phyloP scores from a whole-genome alignment of 2,113 vertebrate species.

The Anolis carolinensis region DNA sequence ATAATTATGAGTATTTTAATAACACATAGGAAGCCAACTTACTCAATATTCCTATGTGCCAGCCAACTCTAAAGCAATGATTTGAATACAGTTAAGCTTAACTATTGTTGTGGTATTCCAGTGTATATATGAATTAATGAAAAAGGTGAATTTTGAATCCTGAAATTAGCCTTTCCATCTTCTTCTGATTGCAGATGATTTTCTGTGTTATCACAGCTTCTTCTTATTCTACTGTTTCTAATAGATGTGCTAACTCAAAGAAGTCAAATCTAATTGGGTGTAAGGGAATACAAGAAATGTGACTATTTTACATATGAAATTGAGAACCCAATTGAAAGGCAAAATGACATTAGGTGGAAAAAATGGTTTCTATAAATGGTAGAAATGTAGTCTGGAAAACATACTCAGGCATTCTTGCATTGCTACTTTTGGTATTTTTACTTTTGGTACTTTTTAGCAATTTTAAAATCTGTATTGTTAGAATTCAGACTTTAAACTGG shows the following conservation, averaged over 20 bases:
- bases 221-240: neutral
- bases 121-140: neutral
- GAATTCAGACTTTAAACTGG: too few species aligned
- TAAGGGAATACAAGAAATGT: neutral
- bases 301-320: neutral
- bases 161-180: conserved; percentile 9
- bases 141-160: conserved; percentile 16
- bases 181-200: conserved; percentile 18
- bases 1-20: neutral
- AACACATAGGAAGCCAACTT: neutral
- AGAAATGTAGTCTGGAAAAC: neutral
- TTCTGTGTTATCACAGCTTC: neutral
- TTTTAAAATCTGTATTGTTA: neutral
- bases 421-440: neutral
- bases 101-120: conserved; percentile 7
- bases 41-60: neutral
- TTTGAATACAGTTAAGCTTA: neutral
- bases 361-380: neutral
- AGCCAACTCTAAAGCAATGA: neutral
- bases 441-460: neutral
- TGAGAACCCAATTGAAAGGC: neutral
- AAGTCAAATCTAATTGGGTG: neutral
- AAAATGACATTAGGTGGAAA: neutral
- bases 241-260: conserved; percentile 13
- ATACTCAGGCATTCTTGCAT: neutral